A percentile compares a stretch with the other conserved stretches of the same genome.
These are phyloP conservation scores for Psittacula derbiana DNA, from an alignment of 2,797 vertebrate genomes.

Conservation along the genomic window DNA sequence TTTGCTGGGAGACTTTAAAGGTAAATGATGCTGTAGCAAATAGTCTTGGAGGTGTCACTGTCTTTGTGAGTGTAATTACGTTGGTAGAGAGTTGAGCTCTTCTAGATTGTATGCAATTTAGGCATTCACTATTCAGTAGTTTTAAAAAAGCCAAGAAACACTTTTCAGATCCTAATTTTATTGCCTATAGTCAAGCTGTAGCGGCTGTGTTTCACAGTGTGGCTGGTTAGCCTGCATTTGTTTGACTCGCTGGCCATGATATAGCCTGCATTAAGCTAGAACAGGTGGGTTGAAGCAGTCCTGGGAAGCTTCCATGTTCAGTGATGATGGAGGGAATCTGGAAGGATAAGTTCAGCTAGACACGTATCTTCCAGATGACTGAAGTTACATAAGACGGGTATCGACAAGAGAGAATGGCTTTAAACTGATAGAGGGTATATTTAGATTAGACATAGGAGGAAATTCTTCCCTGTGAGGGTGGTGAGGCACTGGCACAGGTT, in stretches of 20 bases:
- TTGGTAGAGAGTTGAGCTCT: background rate
- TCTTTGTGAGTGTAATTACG: background rate
- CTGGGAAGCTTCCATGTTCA: background rate
- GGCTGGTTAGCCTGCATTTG: background rate
- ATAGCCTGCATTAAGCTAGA: background rate
- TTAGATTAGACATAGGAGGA: background rate
- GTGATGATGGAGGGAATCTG: background rate
- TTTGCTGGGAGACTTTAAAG: background rate
- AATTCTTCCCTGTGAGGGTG: background rate
- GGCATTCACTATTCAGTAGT: background rate
- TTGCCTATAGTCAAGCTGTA: background rate
- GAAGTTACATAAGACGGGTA: background rate
- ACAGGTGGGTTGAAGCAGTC: background rate
- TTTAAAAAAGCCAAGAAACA: background rate
- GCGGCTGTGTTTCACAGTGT: background rate
- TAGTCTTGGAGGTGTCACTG: background rate
- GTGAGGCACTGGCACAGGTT: background rate
- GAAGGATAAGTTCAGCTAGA: background rate
- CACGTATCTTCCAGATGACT: background rate
- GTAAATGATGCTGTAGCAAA: background rate
- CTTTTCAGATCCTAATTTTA: background rate
- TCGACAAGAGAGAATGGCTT: background rate
- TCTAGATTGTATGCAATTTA: background rate
- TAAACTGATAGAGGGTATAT: background rate
- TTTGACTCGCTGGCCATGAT: background rate